phyloP scores from a whole-genome alignment of 2,797 vertebrate genomes.

The Esox masquinongy region DNA sequence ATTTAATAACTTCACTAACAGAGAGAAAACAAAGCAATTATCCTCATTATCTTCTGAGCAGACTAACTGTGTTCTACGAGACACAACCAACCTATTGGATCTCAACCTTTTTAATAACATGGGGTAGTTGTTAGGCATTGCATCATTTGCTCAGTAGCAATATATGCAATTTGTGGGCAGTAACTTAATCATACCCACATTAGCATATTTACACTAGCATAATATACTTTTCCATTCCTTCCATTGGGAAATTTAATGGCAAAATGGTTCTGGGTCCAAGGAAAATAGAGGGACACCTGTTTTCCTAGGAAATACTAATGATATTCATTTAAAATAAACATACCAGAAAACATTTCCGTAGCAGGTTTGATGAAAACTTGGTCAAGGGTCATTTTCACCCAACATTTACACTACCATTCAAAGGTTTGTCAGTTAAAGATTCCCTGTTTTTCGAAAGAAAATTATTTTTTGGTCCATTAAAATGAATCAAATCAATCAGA shows the following conservation, averaged over 20 bases:
- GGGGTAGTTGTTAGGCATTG: conserved; percentile 15
- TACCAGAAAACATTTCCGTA: not conserved
- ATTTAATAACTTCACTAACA: not conserved
- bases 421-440: not conserved
- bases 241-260: not conserved
- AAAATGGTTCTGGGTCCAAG: not conserved
- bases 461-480: too few relatives aligned
- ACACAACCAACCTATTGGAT: conserved; percentile 25
- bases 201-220: not conserved
- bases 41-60: conserved; percentile 4
- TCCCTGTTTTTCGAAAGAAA: too few relatives aligned
- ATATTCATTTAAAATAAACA: not conserved
- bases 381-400: not conserved
- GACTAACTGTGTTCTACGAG: conserved; percentile 7
- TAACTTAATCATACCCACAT: conserved; percentile 14
- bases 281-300: not conserved
- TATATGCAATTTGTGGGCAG: conserved; percentile 24
- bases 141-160: conserved; percentile 36
- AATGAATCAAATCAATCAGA: too few relatives aligned
- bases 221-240: not conserved
- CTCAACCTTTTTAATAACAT: conserved; percentile 29
- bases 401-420: not conserved
- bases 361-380: not conserved
- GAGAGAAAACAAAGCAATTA: conserved; percentile 1
- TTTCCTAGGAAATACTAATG: not conserved